These are phyloP conservation scores for Epinotia demarniana DNA, from an alignment of 2,888 invertebrate genomes.

Conservation along the genomic window DNA sequence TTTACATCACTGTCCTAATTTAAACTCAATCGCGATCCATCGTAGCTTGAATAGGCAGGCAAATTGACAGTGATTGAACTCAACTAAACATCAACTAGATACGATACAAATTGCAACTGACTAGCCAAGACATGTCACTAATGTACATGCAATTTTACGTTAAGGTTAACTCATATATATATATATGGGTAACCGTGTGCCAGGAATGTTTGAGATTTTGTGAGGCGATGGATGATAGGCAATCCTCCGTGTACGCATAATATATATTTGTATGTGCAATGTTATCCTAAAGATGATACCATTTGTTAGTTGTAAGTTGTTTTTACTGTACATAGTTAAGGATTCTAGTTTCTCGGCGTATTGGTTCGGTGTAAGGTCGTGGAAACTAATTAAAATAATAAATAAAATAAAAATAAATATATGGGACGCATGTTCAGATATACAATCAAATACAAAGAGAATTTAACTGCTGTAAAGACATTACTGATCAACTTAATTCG, in stretches of 20 bases:
- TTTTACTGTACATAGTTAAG: too few species aligned
- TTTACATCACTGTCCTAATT: background rate
- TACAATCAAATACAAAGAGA: background rate
- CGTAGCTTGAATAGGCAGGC: background rate
- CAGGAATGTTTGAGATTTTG: too few species aligned
- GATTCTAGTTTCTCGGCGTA: too few species aligned
- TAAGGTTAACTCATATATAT: background rate
- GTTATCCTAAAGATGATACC: too few species aligned
- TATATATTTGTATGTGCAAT: too few species aligned
- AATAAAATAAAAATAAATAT: too few species aligned
- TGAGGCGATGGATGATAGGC: too few species aligned
- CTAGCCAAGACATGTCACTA: background rate
- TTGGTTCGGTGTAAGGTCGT: too few species aligned
- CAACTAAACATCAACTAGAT: background rate
- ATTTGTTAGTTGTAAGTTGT: too few species aligned
- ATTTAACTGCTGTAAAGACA: slow-evolving; percentile 4
- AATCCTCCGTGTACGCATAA: too few species aligned
- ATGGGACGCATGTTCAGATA: background rate
- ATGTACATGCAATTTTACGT: background rate
- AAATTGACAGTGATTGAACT: slow-evolving; percentile 16
- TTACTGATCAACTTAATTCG: slow-evolving; percentile 1
- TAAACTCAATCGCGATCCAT: background rate
- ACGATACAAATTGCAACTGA: background rate
- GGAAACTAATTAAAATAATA: too few species aligned
- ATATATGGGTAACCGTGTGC: too few species aligned